These are phyloP conservation scores for Bombus fervidus DNA, from an alignment of 1,140 invertebrate genomes.

Conservation along the genomic window DNA sequence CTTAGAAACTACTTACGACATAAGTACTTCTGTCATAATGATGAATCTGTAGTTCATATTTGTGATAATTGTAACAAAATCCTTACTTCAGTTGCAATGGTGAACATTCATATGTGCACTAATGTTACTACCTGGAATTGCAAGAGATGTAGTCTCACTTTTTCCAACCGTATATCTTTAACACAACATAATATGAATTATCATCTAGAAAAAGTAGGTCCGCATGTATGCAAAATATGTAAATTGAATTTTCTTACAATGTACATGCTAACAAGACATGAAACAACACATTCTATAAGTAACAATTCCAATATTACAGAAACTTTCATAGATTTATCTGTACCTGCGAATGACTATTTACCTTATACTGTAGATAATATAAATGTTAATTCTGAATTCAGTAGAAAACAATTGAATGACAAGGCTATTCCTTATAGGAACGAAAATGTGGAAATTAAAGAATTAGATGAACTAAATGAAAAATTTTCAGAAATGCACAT, in stretches of 20 bases:
- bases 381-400: background rate
- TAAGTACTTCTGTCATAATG: conserved; percentile 20
- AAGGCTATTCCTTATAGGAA: background rate
- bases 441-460: no score
- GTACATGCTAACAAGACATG: conserved; percentile 18
- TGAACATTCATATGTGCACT: conserved; percentile 20
- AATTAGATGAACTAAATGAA: background rate
- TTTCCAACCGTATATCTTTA: background rate
- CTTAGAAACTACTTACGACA: conserved; percentile 24
- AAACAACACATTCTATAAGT: background rate
- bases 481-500: background rate
- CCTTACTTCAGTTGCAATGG: conserved; percentile 41
- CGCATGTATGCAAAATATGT: conserved; percentile 23
- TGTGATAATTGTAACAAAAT: conserved; percentile 34
- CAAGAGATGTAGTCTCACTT: conserved; percentile 12
- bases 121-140: conserved; percentile 23
- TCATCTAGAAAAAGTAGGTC: conserved; percentile 27
- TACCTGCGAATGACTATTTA: background rate
- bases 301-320: background rate
- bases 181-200: conserved; percentile 2
- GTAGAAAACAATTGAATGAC: background rate
- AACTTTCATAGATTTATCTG: background rate
- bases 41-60: conserved; percentile 26
- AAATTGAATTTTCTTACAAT: conserved; percentile 17
- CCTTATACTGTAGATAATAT: no score